Evolutionary conservation across 2,888 invertebrate genomes (phyloP).

Genomic region (Pegoplata infirma): DNA sequence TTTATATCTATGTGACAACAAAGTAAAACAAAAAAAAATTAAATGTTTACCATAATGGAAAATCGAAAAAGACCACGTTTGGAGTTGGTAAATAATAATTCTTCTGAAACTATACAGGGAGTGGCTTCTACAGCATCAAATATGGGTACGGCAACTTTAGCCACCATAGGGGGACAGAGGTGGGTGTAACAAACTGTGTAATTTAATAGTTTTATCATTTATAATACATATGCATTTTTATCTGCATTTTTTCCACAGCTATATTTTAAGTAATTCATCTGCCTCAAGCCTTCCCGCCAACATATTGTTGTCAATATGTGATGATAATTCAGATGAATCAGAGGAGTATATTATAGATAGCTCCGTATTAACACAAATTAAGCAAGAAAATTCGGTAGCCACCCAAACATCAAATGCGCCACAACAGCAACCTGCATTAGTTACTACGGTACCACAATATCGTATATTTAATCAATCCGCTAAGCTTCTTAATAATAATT

Average conservation of each 20-base stretch:
- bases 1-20: conserved; percentile 32
- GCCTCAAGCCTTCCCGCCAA: conserved; percentile 58
- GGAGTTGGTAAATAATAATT: conserved; percentile 61
- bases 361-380: conserved; percentile 64
- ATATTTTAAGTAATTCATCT: conserved; percentile 61
- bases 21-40: neutral
- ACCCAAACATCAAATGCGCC: conserved; percentile 30
- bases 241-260: conserved; percentile 44
- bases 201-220: neutral
- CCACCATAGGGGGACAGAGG: conserved; percentile 62
- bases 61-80: conserved; percentile 63
- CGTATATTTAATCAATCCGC: conserved; percentile 61
- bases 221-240: neutral
- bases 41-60: conserved; percentile 60
- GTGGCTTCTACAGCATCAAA: conserved; percentile 45
- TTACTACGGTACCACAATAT: conserved; percentile 59
- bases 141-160: conserved; percentile 38
- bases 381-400: conserved; percentile 66
- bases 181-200: conserved; percentile 11
- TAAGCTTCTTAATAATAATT: conserved; percentile 36
- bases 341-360: conserved; percentile 71
- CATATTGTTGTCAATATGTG: conserved; percentile 71
- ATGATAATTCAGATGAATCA: conserved; percentile 71
- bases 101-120: conserved; percentile 56
- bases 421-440: conserved; percentile 35